Base-by-base conservation (phyloP, 2,888 invertebrate species). In the Archaeoteleia sp. region DNA sequence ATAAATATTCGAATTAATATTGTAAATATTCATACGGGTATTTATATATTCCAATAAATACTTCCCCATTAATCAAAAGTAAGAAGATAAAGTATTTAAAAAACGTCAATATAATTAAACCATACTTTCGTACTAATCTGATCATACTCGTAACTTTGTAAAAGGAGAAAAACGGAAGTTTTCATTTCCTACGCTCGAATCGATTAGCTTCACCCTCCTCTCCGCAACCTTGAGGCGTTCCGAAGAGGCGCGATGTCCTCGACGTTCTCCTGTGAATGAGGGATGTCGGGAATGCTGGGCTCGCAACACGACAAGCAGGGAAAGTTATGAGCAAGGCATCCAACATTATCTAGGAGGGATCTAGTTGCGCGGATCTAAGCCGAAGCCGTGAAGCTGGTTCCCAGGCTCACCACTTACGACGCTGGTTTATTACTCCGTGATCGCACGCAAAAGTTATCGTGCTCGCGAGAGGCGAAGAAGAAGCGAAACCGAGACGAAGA, bases 291-390 rank as follows among this genome's bases (percentile, higher is more conserved):
- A 70, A 67, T 70, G 66, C 37, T 48, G 65, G 60, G 15, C 62
- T 30, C 60, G 45, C 49, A 57, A 45, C 63, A 67, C 70, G 71
- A 74, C 66, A 70, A 70, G 55, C 70, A 61, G 76, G 75, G 75
- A 77, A 78, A 78, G 73, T 78, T 78, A 75, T 74, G 75, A 74
- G 76, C 67, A 67, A 66, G 71, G 73, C 72, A 72, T 75, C 71
- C 67, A 74, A 76, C 77, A 67, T 75, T 78, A 79, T 80, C 80
- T 72, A 70, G 70, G 65, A 65, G 57, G 74, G 72, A 79, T 80
- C 78, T 79, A 73, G 55, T 69, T 71, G 73, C 70, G 63, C 69
- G 63, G 57, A 68, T 74, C 72, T 76, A 73, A 74, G 71, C 70
- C 70, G 69, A 71, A 74, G 71, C 63, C 67, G 66, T 69, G 74